Percentiles rank a stretch among this genome's conserved stretches.
Conservation (phyloP, 2,113 vertebrate genomes). For the Benthochromis sp. region DNA sequence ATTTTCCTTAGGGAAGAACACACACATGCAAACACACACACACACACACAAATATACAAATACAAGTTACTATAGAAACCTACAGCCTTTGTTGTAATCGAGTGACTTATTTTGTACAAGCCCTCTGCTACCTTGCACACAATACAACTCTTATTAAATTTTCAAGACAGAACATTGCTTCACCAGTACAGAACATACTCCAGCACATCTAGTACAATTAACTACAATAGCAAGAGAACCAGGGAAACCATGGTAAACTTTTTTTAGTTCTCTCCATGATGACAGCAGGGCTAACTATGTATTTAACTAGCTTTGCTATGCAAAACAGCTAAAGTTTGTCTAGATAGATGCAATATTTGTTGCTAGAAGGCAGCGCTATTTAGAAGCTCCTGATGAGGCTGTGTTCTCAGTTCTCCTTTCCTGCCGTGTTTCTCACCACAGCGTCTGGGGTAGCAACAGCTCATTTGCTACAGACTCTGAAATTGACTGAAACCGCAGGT, state of each 20-base stretch:
- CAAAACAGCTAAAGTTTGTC: background rate
- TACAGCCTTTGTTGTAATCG: background rate
- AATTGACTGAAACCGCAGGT: background rate
- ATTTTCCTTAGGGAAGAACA: slow-evolving; percentile 70
- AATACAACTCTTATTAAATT: background rate
- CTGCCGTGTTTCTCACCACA: background rate
- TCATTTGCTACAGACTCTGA: background rate
- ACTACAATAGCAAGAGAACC: background rate
- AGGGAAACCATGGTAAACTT: background rate
- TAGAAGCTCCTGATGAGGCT: background rate
- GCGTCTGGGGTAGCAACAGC: background rate
- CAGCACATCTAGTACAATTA: background rate
- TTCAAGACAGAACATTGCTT: background rate
- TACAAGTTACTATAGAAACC: slow-evolving; percentile 33
- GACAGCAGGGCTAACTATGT: background rate
- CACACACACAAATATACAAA: background rate
- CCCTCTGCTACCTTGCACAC: background rate
- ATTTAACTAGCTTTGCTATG: background rate
- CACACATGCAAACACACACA: background rate
- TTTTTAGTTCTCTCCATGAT: background rate
- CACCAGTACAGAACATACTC: background rate
- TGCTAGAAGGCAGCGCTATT: background rate
- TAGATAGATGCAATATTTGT: background rate
- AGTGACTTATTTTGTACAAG: background rate
- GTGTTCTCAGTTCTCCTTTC: background rate